These are phyloP conservation scores for Corythornis madagascariensis DNA, from an alignment of 2,113 vertebrate genomes.

Conservation along the genomic window DNA sequence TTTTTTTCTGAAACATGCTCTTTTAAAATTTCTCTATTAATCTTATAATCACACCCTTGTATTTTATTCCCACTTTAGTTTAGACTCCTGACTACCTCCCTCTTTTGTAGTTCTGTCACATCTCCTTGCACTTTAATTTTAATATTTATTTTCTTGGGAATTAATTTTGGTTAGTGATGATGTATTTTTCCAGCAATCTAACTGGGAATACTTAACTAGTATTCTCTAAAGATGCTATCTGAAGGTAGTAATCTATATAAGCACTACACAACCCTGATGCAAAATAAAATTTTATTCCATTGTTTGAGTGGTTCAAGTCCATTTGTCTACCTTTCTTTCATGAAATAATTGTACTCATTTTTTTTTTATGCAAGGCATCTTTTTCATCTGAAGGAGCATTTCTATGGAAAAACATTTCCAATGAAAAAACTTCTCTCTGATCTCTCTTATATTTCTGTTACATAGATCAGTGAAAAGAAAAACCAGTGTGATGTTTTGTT, in stretches of 20 bases:
- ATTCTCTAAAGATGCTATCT: neutral
- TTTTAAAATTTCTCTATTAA: neutral
- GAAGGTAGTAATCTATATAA: neutral
- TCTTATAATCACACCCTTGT: neutral
- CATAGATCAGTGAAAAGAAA: neutral
- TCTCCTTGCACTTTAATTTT: neutral
- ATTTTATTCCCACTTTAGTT: neutral
- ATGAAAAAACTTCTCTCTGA: neutral
- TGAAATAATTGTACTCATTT: neutral
- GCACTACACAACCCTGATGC: neutral
- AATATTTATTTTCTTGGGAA: neutral
- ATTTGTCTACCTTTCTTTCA: neutral
- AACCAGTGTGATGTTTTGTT: neutral
- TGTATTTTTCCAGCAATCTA: neutral
- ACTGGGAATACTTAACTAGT: neutral
- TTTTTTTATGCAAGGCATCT: neutral
- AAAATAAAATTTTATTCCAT: neutral
- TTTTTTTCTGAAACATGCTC: neutral
- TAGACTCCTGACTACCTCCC: neutral
- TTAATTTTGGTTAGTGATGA: neutral
- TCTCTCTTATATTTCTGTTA: neutral
- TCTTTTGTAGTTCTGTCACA: neutral
- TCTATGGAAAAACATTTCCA: neutral
- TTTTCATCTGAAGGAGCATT: neutral
- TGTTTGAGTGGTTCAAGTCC: neutral